These are phyloP conservation scores for Coturnix japonica DNA, from an alignment of 2,113 vertebrate genomes.

Conservation along the genomic window DNA sequence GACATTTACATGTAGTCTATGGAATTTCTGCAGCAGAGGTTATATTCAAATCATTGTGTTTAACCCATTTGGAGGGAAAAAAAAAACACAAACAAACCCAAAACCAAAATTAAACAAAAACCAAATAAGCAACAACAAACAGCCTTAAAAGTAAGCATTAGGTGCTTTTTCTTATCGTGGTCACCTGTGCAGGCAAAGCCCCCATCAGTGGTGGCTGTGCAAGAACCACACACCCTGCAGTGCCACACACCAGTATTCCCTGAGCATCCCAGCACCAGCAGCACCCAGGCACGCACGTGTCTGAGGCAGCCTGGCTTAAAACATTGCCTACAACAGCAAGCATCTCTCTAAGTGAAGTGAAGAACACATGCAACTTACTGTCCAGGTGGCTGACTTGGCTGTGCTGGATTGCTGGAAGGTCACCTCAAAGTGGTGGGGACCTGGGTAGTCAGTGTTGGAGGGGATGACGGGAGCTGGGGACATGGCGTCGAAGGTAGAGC, in stretches of 20 bases:
- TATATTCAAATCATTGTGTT: fast-evolving
- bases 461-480: slow-evolving; percentile 97
- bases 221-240: neutral
- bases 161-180: neutral
- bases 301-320: fast-evolving
- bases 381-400: slow-evolving; percentile 98
- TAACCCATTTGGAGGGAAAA: neutral
- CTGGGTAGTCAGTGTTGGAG: slow-evolving; percentile 98
- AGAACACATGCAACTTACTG: slow-evolving; percentile 84
- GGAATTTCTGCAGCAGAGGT: fast-evolving
- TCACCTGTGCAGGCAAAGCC: neutral
- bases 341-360: neutral
- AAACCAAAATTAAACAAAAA: neutral
- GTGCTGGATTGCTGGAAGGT: slow-evolving; percentile 99
- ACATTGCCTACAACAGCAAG: fast-evolving
- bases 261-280: neutral
- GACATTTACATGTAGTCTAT: neutral
- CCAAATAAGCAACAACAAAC: neutral
- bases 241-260: fast-evolving
- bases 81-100: neutral
- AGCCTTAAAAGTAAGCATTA: neutral
- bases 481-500: slow-evolving; percentile 98
- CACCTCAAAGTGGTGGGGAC: slow-evolving; percentile 95
- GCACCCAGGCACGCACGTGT: fast-evolving
- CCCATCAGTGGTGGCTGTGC: neutral